These are phyloP conservation scores for Elaphurus davidianus DNA, from an alignment of 2,113 vertebrate genomes.

Conservation along the genomic window DNA sequence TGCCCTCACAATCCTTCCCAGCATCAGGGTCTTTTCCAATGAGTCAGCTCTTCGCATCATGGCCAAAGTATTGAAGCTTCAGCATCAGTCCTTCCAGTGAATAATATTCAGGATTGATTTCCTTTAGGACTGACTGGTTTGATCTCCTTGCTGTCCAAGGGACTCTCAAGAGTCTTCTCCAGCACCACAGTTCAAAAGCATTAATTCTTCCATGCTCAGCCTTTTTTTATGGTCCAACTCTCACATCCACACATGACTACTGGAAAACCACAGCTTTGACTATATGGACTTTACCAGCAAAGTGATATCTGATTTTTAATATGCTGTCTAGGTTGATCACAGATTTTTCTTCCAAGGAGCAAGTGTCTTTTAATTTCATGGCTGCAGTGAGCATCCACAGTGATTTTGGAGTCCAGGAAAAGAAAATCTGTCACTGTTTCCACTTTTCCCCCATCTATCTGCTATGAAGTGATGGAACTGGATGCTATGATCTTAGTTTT, in stretches of 20 bases:
- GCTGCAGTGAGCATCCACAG: neutral
- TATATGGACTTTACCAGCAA: neutral
- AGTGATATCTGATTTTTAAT: neutral
- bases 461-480: neutral
- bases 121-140: neutral
- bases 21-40: neutral
- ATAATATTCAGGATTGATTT: neutral
- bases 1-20: neutral
- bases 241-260: neutral
- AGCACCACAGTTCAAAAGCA: neutral
- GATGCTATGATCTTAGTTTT: neutral
- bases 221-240: neutral
- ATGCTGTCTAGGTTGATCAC: neutral
- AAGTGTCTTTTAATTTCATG: neutral
- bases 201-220: neutral
- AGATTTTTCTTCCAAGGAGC: neutral
- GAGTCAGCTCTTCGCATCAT: neutral
- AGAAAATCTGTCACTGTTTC: neutral
- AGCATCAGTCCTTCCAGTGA: neutral
- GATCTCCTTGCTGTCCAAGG: neutral
- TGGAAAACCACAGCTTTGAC: neutral
- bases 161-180: neutral
- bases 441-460: neutral
- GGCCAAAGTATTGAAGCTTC: neutral
- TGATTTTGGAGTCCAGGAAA: neutral